These are phyloP conservation scores for human (Homo sapiens) DNA, from an alignment of 2,113 vertebrate species.

Conservation along the genomic window GRCh38 chr1:244038001-244038500, in stretches of 20 bases:
- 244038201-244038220: not conserved
- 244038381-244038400: not conserved
- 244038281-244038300: not conserved
- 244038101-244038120: constrained; percentile 60
- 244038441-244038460: not conserved
- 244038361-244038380: not conserved
- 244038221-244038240: not conserved
- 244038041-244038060: constrained; percentile 79
- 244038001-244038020: constrained; percentile 82
- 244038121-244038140: constrained; percentile 51
- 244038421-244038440: not conserved
- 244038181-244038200: not conserved
- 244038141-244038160: not conserved
- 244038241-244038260: not conserved
- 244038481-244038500: not conserved
- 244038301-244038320: not conserved
- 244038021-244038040: constrained; percentile 79
- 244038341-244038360: constrained; percentile 26
- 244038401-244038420: no score
- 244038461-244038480: not conserved
- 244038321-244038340: not conserved
- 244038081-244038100: constrained; percentile 66
- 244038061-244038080: constrained; percentile 77
- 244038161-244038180: constrained; percentile 19
- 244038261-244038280: not conserved